These are phyloP conservation scores for Fundulus diaphanus DNA, from an alignment of 2,797 vertebrate genomes.

Conservation along the genomic window DNA sequence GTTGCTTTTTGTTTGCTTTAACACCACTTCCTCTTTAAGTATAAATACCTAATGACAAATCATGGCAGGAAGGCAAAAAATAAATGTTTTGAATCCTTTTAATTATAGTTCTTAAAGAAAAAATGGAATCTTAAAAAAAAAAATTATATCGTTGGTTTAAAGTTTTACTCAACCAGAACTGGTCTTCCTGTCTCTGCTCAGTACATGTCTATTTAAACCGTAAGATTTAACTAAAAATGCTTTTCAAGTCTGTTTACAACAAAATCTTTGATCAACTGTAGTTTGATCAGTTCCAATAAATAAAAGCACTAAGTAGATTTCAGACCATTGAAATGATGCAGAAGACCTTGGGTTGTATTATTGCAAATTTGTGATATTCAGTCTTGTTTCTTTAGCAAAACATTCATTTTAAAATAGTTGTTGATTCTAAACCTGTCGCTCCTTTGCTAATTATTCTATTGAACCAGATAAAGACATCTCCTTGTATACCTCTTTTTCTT, in stretches of 20 bases:
- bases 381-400: not conserved
- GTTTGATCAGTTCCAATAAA: not conserved
- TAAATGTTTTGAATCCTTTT: not conserved
- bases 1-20: not conserved
- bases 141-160: not conserved
- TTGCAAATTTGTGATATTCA: not conserved
- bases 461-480: not conserved
- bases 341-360: not conserved
- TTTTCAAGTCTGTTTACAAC: not conserved
- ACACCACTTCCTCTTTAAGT: not conserved
- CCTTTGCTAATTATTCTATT: not conserved
- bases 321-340: too few species aligned
- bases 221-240: too few species aligned
- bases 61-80: not conserved
- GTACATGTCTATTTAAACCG: not conserved
- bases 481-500: constrained; percentile 28
- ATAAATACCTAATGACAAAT: not conserved
- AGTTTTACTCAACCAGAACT: not conserved
- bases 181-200: not conserved
- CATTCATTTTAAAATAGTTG: not conserved
- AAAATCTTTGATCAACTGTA: not conserved
- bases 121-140: too few species aligned
- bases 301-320: not conserved
- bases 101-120: not conserved
- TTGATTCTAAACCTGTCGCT: not conserved